A percentile compares a stretch with the other conserved stretches of the same genome.
Evolutionary conservation across 2,888 invertebrate genomes (phyloP).

Genomic region (Agrochola macilenta): DNA sequence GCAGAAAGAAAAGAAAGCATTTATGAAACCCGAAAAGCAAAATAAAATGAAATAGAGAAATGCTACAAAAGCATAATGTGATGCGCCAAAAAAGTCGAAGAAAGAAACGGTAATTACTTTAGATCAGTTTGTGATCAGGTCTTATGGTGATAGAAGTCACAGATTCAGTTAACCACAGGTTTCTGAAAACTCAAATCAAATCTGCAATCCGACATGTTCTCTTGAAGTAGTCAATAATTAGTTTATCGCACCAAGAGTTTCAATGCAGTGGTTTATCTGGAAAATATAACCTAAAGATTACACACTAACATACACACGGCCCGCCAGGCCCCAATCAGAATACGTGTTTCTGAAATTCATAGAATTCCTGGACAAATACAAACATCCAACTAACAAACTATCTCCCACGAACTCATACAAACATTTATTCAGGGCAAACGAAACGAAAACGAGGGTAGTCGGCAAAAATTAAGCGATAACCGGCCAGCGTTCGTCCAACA

Average conservation of each 20-base stretch:
- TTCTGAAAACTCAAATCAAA: background rate
- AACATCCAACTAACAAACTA: conserved; percentile 39
- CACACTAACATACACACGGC: background rate
- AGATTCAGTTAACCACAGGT: background rate
- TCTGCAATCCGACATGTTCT: background rate
- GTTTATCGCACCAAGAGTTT: background rate
- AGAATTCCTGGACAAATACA: conserved; percentile 9
- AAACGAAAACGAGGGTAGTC: conserved; percentile 40
- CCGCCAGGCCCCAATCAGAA: background rate
- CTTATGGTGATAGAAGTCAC: background rate
- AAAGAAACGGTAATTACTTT: background rate
- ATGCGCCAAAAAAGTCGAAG: background rate
- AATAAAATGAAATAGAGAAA: background rate
- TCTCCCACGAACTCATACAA: conserved; percentile 42
- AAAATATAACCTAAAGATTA: background rate
- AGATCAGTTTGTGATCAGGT: background rate
- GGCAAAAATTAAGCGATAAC: conserved; percentile 56
- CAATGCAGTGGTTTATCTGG: background rate
- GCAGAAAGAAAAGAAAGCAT: conserved; percentile 40
- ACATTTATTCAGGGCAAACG: conserved; percentile 38
- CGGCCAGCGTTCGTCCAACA: conserved; percentile 5
- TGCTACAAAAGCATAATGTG: background rate
- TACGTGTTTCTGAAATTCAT: conserved; percentile 12
- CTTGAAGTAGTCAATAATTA: background rate
- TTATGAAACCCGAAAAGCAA: background rate